Percentiles rank a stretch among this genome's conserved stretches.
These are phyloP conservation scores for Urocynchramus pylzowi DNA, from an alignment of 2,113 vertebrate species.

Conservation along the genomic window DNA sequence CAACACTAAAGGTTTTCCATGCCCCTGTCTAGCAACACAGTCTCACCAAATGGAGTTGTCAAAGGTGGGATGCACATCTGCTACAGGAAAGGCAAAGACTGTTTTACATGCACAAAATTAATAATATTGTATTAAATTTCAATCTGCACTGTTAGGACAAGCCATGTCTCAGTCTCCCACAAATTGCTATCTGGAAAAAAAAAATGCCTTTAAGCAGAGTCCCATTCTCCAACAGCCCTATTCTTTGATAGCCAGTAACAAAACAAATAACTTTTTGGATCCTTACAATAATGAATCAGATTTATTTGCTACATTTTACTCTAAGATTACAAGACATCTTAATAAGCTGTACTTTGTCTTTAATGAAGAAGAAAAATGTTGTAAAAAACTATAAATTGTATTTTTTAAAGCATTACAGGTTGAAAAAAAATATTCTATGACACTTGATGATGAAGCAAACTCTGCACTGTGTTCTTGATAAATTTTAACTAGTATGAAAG, in stretches of 20 bases:
- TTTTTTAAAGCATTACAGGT: neutral
- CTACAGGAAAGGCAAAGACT: neutral
- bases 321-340: neutral
- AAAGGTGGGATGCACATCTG: neutral
- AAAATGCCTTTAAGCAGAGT: neutral
- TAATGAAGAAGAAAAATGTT: neutral
- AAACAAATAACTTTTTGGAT: neutral
- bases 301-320: neutral
- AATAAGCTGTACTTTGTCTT: neutral
- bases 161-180: neutral
- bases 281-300: neutral
- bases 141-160: neutral
- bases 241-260: neutral
- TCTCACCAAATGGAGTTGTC: neutral
- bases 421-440: neutral
- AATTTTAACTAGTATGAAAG: neutral
- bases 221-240: neutral
- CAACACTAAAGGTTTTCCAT: neutral
- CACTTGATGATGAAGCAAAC: neutral
- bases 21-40: accelerated
- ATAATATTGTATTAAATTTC: neutral
- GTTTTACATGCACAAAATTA: neutral
- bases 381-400: neutral
- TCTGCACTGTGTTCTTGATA: neutral
- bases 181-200: neutral